phyloP scores from a whole-genome alignment of 2,888 invertebrate genomes.

The Cerastoderma edule region DNA sequence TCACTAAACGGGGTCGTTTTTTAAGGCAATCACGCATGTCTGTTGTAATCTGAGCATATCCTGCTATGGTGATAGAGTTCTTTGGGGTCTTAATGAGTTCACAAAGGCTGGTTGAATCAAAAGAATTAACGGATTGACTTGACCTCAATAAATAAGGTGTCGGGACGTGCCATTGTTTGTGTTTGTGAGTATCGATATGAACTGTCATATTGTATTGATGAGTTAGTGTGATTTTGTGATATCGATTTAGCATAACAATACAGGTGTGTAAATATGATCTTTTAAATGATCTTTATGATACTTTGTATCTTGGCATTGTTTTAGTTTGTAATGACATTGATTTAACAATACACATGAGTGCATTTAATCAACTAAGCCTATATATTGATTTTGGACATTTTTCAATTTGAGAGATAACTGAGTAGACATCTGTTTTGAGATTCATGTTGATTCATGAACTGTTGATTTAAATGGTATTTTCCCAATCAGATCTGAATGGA shows the following conservation, averaged over 20 bases:
- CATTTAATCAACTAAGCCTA: no score
- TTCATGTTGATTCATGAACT: no score
- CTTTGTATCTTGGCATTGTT: neutral
- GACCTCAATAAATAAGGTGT: conserved; percentile 21
- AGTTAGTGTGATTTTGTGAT: neutral
- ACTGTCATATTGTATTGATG: conserved; percentile 10
- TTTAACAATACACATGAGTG: no score
- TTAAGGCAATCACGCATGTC: conserved; percentile 36
- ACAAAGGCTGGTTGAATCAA: conserved; percentile 15
- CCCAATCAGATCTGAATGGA: no score
- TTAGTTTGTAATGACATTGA: no score
- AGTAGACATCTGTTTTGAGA: no score
- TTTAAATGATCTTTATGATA: neutral
- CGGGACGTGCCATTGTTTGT: conserved; percentile 44
- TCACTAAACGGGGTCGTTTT: conserved; percentile 6
- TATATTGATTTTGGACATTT: no score
- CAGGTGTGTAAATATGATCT: conserved; percentile 24
- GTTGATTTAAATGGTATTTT: no score
- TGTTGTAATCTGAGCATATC: conserved; percentile 46
- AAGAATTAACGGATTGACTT: conserved; percentile 25
- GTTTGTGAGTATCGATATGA: conserved; percentile 12
- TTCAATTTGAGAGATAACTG: no score
- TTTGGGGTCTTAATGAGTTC: conserved; percentile 43
- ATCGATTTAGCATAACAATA: conserved; percentile 13
- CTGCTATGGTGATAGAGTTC: conserved; percentile 63